A percentile compares a stretch with the other conserved stretches of the same genome.
These are phyloP conservation scores for Pristionchus mayeri DNA, from an alignment of 2,888 invertebrate species.

Conservation along the genomic window DNA sequence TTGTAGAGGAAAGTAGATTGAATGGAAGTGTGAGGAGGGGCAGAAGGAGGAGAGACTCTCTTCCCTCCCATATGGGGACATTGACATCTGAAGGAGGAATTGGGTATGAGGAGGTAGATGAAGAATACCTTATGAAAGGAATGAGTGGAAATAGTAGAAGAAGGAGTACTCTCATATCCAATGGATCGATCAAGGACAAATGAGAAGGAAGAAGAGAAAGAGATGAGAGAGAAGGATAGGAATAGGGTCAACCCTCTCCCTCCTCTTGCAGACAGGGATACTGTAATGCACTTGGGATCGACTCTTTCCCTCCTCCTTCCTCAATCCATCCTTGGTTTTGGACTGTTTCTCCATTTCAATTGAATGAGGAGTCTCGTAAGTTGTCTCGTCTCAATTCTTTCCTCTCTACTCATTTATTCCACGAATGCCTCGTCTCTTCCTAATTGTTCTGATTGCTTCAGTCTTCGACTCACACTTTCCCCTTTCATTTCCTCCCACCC, in stretches of 20 bases:
- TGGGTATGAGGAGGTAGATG: background rate
- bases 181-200: constrained; percentile 47
- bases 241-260: constrained; percentile 34
- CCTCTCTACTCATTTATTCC: constrained; percentile 28
- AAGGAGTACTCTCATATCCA: constrained; percentile 20
- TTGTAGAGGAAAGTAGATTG: constrained; percentile 35
- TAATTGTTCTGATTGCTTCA: constrained; percentile 44
- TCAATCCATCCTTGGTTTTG: background rate
- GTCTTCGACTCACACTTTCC: constrained; percentile 22
- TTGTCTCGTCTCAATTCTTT: constrained; percentile 27
- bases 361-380: constrained; percentile 6
- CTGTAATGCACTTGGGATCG: background rate
- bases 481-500: background rate
- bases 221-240: constrained; percentile 30
- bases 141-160: background rate
- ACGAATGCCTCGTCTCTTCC: constrained; percentile 39
- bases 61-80: constrained; percentile 45
- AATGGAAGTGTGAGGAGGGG: constrained; percentile 31
- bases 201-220: constrained; percentile 25
- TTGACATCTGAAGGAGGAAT: constrained; percentile 34
- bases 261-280: background rate
- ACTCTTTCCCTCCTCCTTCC: background rate
- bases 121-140: constrained; percentile 31
- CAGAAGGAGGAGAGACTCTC: constrained; percentile 1
- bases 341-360: background rate